Percentiles rank a stretch among this genome's conserved stretches.
These are phyloP conservation scores for Nectonema munidae DNA, from an alignment of 2,888 invertebrate species.

Conservation along the genomic window DNA sequence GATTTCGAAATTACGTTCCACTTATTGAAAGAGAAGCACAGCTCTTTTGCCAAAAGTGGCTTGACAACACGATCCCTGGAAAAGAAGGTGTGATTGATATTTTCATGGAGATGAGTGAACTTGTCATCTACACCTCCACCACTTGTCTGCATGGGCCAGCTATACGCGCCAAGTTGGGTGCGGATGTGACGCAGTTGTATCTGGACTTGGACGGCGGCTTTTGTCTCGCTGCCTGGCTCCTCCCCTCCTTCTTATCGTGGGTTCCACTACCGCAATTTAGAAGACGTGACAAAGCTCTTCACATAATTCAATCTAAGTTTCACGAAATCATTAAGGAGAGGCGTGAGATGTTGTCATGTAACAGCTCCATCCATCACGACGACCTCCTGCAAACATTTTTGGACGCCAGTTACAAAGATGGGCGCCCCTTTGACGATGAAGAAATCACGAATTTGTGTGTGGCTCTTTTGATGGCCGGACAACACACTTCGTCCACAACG, in stretches of 20 bases:
- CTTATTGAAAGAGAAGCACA: conserved; percentile 20
- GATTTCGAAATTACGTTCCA: conserved; percentile 20
- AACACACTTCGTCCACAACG: conserved; percentile 23
- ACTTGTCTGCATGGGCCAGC: conserved; percentile 21
- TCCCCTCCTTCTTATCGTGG: too few relatives aligned
- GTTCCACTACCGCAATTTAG: conserved; percentile 21
- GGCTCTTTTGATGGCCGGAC: conserved; percentile 21
- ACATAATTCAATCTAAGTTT: conserved; percentile 20
- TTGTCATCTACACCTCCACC: conserved; percentile 22
- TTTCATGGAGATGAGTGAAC: conserved; percentile 20
- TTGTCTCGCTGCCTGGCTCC: conserved; percentile 20
- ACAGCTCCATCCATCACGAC: too few relatives aligned
- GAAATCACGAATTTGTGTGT: conserved; percentile 22
- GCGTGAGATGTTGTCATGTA: too few relatives aligned
- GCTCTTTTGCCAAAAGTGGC: conserved; percentile 20
- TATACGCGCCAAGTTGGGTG: conserved; percentile 17
- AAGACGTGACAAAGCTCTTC: conserved; percentile 20
- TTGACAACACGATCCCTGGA: conserved; percentile 14
- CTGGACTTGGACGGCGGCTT: conserved; percentile 21
- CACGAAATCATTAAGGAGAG: too few relatives aligned
- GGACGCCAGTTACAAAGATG: conserved; percentile 21
- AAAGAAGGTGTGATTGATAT: conserved; percentile 17
- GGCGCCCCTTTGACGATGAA: conserved; percentile 20
- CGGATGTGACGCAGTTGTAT: conserved; percentile 20
- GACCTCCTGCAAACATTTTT: conserved; percentile 21